Base-by-base conservation (phyloP, 2,797 vertebrate species). In the Siniperca scherzeri region DNA sequence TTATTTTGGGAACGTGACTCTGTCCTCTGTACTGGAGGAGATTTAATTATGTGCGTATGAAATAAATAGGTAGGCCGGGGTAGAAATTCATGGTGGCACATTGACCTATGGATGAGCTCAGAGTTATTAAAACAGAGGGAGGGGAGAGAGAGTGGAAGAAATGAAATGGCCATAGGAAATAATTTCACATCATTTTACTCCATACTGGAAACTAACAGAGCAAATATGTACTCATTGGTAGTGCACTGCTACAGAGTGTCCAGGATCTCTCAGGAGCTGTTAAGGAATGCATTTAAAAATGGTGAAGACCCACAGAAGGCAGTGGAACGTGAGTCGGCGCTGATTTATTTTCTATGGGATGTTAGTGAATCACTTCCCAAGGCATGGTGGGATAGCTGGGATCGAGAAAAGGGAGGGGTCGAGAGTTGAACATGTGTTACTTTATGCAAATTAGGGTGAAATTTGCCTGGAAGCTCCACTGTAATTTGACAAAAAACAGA, bases 31-130 rank as follows among this genome's bases (percentile, higher is more conserved):
- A 70, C 57, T 62, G 62, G 22, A 53, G 60, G 74, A 75, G 57
- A 91, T 84, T 88, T 87, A 88, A 92, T 92, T 79, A 90, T 60
- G 78, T 19, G 77, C 76, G 67, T 70, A 79, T 80, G 74, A 75
- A 88, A 89, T 80, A 74, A 79, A 87, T 70, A 70, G 53, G 59
- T 33, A 3, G 22, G 46, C 19, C 5, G 4, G 21, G 48, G 48
- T 9, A 42, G 59, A 22, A 55, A 73, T 67, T 73, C 74, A 72
- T 42, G 70, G 6, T 14, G 75, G 38, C n/a, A 78, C 50, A 22
- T 60, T 80, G 73, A 84, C 82, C 75, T 76, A 22, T 72, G 50
- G 59, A 75, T 64, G 33, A 52, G 82, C 77, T 68, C 7, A 4
- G 66, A 85, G 64, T 72, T 66, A 81, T 87, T 61, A 74, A 52